phyloP scores from a whole-genome alignment of 53 echinoderm and acorn worm species.

The Mesocentrotus franciscanus region DNA sequence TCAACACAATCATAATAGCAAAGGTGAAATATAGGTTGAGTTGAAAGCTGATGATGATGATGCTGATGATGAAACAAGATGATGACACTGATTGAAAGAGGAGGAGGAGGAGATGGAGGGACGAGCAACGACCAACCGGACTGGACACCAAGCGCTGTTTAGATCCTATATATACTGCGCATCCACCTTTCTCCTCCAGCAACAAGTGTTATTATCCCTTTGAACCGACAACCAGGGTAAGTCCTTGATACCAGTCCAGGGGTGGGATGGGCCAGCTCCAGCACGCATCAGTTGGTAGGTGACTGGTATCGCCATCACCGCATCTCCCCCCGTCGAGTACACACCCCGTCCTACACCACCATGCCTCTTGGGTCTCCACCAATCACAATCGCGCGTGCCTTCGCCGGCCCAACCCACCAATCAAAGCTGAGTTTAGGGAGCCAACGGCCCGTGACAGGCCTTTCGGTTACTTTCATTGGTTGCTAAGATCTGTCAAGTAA shows the following conservation, averaged over 20 bases:
- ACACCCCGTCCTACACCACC: slow-evolving; percentile 22
- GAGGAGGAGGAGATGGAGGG: not conserved
- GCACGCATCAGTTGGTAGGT: slow-evolving; percentile 55
- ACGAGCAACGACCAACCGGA: slow-evolving; percentile 31
- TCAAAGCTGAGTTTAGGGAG: not conserved
- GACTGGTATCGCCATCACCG: slow-evolving; percentile 51
- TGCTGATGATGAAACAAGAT: not conserved
- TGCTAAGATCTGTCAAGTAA: slow-evolving; percentile 35
- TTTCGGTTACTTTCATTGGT: slow-evolving; percentile 28
- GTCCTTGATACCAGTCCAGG: slow-evolving; percentile 13
- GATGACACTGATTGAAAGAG: not conserved
- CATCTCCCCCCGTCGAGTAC: slow-evolving; percentile 52
- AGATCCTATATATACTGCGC: slow-evolving; percentile 61
- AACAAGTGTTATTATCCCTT: slow-evolving; percentile 68
- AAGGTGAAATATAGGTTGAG: slow-evolving; percentile 60
- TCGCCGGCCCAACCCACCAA: slow-evolving; percentile 18
- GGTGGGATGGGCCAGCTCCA: slow-evolving; percentile 57
- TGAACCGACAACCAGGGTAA: slow-evolving; percentile 30
- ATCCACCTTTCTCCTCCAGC: slow-evolving; percentile 50
- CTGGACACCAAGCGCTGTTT: slow-evolving; percentile 41
- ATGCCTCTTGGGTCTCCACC: not conserved
- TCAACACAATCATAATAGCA: slow-evolving; percentile 49
- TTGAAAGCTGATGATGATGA: slow-evolving; percentile 47
- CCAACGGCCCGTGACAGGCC: slow-evolving; percentile 10
- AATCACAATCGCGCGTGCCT: slow-evolving; percentile 60